Evolutionary conservation across 2,888 invertebrate genomes (phyloP).

Genomic region (Hyposoter didymator): DNA sequence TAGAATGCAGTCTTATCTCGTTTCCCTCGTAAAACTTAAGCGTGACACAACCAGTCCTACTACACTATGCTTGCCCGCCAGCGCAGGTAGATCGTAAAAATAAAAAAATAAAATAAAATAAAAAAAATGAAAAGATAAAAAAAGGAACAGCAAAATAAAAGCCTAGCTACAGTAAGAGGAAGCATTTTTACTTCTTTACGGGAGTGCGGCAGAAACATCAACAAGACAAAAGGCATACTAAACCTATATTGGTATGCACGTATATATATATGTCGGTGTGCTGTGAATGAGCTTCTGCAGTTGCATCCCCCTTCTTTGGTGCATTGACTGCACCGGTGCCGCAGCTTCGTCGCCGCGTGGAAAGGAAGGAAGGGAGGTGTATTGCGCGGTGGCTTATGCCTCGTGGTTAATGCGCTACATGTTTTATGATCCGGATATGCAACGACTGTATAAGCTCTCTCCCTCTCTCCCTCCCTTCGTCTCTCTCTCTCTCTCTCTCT

Average conservation of each 20-base stretch:
- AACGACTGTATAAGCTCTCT: conserved; percentile 55
- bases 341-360: conserved; percentile 28
- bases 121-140: not conserved
- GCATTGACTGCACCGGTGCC: conserved; percentile 48
- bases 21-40: conserved; percentile 69
- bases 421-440: conserved; percentile 70
- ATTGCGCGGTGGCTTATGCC: conserved; percentile 68
- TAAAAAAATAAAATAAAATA: conserved; percentile 23
- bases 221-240: conserved; percentile 4
- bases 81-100: conserved; percentile 58
- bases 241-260: conserved; percentile 1
- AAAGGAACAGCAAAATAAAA: not conserved
- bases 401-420: conserved; percentile 70
- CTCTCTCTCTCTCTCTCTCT: not conserved
- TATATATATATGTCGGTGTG: conserved; percentile 11
- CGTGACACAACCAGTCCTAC: conserved; percentile 70
- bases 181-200: conserved; percentile 27
- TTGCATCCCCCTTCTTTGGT: conserved; percentile 29
- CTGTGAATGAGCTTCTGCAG: conserved; percentile 25
- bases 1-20: conserved; percentile 68
- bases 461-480: not conserved
- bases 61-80: conserved; percentile 51
- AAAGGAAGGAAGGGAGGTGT: conserved; percentile 41
- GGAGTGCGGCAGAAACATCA: conserved; percentile 28
- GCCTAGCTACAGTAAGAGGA: conserved; percentile 9